A percentile compares a stretch with the other conserved stretches of the same genome.
phyloP scores from a whole-genome alignment of 2,888 invertebrate species.

The Dinocampus coccinellae region DNA sequence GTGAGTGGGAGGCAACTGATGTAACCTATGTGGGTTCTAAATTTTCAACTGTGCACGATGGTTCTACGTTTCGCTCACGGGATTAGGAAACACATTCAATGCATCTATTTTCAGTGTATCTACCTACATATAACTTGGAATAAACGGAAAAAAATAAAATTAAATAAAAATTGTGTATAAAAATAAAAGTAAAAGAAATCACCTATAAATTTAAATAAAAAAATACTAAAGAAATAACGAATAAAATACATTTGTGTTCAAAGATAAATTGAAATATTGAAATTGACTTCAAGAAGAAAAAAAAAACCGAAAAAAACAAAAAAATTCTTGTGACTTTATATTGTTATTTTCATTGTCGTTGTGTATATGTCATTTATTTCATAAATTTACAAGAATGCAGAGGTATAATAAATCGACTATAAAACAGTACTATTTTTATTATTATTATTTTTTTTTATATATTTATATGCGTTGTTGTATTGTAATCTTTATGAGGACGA shows the following conservation, averaged over 20 bases:
- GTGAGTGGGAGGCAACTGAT: constrained; percentile 31
- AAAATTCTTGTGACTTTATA: background rate
- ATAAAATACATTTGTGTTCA: background rate
- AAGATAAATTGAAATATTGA: background rate
- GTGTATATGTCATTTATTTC: background rate
- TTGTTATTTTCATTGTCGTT: background rate
- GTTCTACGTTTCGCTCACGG: background rate
- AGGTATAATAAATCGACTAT: background rate
- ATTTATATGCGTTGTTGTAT: background rate
- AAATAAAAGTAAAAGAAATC: background rate
- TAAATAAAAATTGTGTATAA: too few species aligned
- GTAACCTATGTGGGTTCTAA: background rate
- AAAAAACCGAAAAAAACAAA: too few species aligned
- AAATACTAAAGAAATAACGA: background rate
- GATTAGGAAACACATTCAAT: background rate
- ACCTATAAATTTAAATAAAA: background rate
- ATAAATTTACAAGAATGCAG: background rate
- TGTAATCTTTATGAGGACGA: constrained; percentile 31
- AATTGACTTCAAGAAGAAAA: background rate
- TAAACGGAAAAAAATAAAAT: background rate
- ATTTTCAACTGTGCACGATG: background rate
- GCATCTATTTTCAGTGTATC: background rate
- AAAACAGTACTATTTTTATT: background rate
- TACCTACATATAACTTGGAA: background rate
- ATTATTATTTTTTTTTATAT: background rate